Percentiles rank a stretch among this genome's conserved stretches.
These are phyloP conservation scores for Anarsia innoxiella DNA, from an alignment of 2,888 invertebrate species.

Conservation along the genomic window DNA sequence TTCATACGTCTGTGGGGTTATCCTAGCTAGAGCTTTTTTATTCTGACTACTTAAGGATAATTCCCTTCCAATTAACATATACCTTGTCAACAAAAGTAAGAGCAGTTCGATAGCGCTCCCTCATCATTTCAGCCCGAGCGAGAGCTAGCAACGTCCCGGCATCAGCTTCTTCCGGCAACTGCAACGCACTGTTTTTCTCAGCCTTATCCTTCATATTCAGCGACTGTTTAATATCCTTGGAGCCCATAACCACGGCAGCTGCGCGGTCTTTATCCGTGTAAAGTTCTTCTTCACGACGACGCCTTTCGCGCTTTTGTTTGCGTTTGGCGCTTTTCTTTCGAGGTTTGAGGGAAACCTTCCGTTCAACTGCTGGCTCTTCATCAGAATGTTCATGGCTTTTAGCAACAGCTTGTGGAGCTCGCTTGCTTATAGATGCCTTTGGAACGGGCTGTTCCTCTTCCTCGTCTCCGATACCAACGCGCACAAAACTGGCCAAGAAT, in stretches of 20 bases:
- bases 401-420: slow-evolving; percentile 47
- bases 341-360: slow-evolving; percentile 50
- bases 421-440: slow-evolving; percentile 61
- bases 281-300: slow-evolving; percentile 79
- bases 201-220: slow-evolving; percentile 86
- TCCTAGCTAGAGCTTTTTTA: too few relatives aligned
- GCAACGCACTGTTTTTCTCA: slow-evolving; percentile 81
- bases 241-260: slow-evolving; percentile 90
- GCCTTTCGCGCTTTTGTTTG: slow-evolving; percentile 54
- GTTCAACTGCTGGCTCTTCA: slow-evolving; percentile 46
- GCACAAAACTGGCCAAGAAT: slow-evolving; percentile 85
- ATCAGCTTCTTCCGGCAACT: slow-evolving; percentile 86
- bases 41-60: too few relatives aligned
- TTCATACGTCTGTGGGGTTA: too few relatives aligned
- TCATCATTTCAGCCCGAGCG: slow-evolving; percentile 84
- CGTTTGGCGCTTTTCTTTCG: slow-evolving; percentile 45
- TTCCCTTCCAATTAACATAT: too few relatives aligned
- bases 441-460: slow-evolving; percentile 63
- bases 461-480: slow-evolving; percentile 78
- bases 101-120: slow-evolving; percentile 82
- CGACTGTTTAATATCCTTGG: slow-evolving; percentile 91
- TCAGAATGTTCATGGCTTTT: slow-evolving; percentile 40
- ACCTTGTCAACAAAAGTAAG: slow-evolving; percentile 88
- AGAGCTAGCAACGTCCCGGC: slow-evolving; percentile 84
- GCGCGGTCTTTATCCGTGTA: slow-evolving; percentile 95